These are phyloP conservation scores for Anabas testudineus DNA, from an alignment of 2,797 vertebrate genomes.

Conservation along the genomic window DNA sequence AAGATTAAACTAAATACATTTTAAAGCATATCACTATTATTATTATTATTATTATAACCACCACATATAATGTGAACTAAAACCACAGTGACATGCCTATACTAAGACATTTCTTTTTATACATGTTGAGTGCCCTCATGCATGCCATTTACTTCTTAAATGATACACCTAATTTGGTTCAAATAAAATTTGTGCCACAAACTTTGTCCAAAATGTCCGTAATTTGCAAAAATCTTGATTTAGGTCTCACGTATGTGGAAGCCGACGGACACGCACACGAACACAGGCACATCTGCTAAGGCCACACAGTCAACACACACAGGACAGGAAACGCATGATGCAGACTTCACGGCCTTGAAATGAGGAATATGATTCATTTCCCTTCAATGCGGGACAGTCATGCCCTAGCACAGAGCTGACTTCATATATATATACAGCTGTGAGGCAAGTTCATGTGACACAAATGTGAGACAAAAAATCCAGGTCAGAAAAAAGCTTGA, in stretches of 20 bases:
- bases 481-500: slow-evolving; percentile 8
- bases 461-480: slow-evolving; percentile 16
- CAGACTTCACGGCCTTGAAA: slow-evolving; percentile 71
- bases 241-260: neutral
- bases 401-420: slow-evolving; percentile 49
- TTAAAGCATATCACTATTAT: slow-evolving; percentile 16
- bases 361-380: slow-evolving; percentile 85
- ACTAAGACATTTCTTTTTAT: neutral
- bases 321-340: slow-evolving; percentile 77
- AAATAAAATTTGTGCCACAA: too few relatives aligned
- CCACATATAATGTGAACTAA: slow-evolving; percentile 13
- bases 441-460: slow-evolving; percentile 16
- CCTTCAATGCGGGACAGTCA: slow-evolving; percentile 67
- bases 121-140: neutral
- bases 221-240: slow-evolving; percentile 23
- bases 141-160: slow-evolving; percentile 5
- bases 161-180: neutral
- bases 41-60: slow-evolving; percentile 4
- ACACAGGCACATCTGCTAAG: slow-evolving; percentile 66
- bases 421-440: slow-evolving; percentile 34
- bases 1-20: slow-evolving; percentile 15
- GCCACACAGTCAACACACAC: slow-evolving; percentile 49
- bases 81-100: slow-evolving; percentile 12
- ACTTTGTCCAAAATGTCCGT: slow-evolving; percentile 11
- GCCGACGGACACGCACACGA: slow-evolving; percentile 20